Evolutionary conservation across 92 coral and sea anemone species (phyloP), one percentile per base, ranked within the genome.

Genomic region (Bergia puertoricense): DNA sequence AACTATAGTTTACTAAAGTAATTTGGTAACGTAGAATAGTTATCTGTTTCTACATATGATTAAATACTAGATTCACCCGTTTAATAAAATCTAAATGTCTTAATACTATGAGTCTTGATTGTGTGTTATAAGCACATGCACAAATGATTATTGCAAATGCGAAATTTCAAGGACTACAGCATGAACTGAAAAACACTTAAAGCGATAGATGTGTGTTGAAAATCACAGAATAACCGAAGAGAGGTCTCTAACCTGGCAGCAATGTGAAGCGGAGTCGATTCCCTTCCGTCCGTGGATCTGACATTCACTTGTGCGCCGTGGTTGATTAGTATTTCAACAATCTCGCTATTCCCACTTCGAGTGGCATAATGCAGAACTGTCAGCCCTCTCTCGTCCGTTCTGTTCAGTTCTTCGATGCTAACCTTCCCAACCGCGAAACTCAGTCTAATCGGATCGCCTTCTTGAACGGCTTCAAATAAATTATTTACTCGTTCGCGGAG

Each of bases 251-350:
- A 84, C 87, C 87, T 84, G 75, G 87, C 75, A 1, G 87, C 79
- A 7, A 84, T 84, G 77, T 84, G 87, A 14, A 84, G 78, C 15
- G 87, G 87, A 84, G 87, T 84, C 36, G 87, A 84, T 1, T 72
- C 87, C 36, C 87, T 84, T 0, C 87, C 79, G 30, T 84, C 87
- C 30, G 44, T 71, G 0, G 87, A 84, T 30, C 87, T 84, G 18
- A 72, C 37, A 15, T 84, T 74, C 5, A 84, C 87, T 46, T 71
- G 66, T 2, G 87, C 87, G 43, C 77, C 79, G 20, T 84, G 87
- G 30, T 84, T 74, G 41, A 84, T 84, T 68, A 84, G 45, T 30
- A 84, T 84, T 13, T 71, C 48, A 36, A 74, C 75, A 45, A 72
- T 71, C 18, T 84, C 87, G 45, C 44, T 8, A 72, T 71, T 45